Percentiles rank a stretch among this genome's conserved stretches.
These are phyloP conservation scores for Coreoperca whiteheadi DNA, from an alignment of 2,113 vertebrate species.

Conservation along the genomic window DNA sequence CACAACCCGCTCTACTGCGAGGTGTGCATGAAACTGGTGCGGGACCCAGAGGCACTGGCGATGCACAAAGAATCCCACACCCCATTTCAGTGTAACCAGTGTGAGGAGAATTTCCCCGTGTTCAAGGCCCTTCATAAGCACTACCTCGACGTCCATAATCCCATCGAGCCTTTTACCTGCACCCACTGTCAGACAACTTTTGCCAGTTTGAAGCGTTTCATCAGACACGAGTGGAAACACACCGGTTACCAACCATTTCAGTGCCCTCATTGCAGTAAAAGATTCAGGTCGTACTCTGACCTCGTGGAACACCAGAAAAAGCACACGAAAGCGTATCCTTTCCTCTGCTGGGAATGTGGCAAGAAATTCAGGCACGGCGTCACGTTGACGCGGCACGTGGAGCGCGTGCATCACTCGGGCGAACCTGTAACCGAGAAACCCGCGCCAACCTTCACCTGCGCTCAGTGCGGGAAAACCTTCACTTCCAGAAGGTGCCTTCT, in stretches of 20 bases:
- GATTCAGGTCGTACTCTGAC: conserved; percentile 76
- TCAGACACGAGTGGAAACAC: conserved; percentile 81
- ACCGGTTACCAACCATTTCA: conserved; percentile 78
- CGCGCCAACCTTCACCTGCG: conserved; percentile 58
- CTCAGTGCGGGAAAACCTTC: conserved; percentile 77
- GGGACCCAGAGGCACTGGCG: conserved; percentile 69
- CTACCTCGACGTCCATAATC: conserved; percentile 77
- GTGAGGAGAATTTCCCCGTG: conserved; percentile 76
- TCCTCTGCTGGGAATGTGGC: conserved; percentile 81
- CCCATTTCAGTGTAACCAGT: conserved; percentile 79
- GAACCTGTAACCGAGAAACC: conserved; percentile 65
- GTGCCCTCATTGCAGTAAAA: conserved; percentile 73
- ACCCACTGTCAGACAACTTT: conserved; percentile 72
- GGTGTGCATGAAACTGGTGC: conserved; percentile 79
- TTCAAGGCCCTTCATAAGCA: conserved; percentile 80
- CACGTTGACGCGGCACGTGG: conserved; percentile 74
- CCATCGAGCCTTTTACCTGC: conserved; percentile 74
- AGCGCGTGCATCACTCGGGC: conserved; percentile 70
- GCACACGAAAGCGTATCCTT: conserved; percentile 77
- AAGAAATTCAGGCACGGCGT: conserved; percentile 78
- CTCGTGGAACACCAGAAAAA: conserved; percentile 79
- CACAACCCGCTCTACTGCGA: conserved; percentile 83
- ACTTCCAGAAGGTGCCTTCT: conserved; percentile 72
- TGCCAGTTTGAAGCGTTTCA: conserved; percentile 76
- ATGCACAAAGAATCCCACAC: conserved; percentile 81